phyloP scores from a whole-genome alignment of 2,888 invertebrate species.

The Acleris literana region DNA sequence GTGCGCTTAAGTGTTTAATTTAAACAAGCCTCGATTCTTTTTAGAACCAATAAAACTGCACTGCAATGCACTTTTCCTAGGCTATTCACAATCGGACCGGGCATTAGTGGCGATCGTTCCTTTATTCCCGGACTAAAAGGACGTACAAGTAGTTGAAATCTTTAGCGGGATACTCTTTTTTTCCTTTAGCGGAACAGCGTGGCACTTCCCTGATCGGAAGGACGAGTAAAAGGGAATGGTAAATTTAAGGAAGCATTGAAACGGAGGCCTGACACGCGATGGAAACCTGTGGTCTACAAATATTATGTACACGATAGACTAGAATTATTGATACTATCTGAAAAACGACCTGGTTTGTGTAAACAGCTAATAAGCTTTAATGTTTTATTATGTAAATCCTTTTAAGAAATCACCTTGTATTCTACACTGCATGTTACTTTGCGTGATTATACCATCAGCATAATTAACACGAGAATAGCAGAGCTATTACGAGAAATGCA shows the following conservation, averaged over 20 bases:
- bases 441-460: no score
- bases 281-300: neutral
- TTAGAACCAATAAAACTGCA: constrained; percentile 56
- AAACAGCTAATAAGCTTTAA: no score
- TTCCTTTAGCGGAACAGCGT: neutral
- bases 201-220: constrained; percentile 31
- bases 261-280: constrained; percentile 9
- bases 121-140: constrained; percentile 37
- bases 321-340: neutral
- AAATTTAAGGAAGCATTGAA: constrained; percentile 12
- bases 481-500: neutral
- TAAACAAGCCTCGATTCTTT: constrained; percentile 40
- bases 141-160: neutral
- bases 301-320: neutral
- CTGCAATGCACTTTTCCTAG: constrained; percentile 45
- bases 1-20: constrained; percentile 32
- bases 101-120: constrained; percentile 62
- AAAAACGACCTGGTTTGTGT: no score
- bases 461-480: neutral
- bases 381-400: no score
- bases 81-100: constrained; percentile 42
- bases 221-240: constrained; percentile 15
- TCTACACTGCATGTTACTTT: no score
- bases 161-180: neutral
- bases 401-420: no score